phyloP scores from a whole-genome alignment of 2,797 vertebrate genomes.

The Iguana delicatissima region DNA sequence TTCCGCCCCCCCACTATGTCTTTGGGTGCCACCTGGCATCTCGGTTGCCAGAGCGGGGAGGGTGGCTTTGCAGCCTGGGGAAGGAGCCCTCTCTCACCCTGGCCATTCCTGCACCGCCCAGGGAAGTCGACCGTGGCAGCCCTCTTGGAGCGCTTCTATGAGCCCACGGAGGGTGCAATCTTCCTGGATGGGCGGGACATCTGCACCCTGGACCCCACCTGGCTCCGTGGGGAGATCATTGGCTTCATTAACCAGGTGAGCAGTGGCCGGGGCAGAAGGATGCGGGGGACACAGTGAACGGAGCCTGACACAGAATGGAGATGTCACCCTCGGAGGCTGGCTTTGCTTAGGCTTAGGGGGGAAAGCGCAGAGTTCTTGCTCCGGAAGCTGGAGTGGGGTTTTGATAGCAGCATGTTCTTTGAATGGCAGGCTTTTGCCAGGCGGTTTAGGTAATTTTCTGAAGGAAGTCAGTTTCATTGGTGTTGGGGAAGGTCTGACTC shows the following conservation, averaged over 20 bases:
- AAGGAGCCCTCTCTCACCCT: accelerated
- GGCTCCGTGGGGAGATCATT: slow-evolving; percentile 92
- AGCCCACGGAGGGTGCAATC: slow-evolving; percentile 86
- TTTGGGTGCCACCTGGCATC: too few species aligned
- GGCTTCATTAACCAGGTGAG: slow-evolving; percentile 97
- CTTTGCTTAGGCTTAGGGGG: not conserved
- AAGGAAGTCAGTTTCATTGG: not conserved
- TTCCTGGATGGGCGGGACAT: slow-evolving; percentile 90
- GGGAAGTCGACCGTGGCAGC: slow-evolving; percentile 95
- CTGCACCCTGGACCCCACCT: slow-evolving; percentile 89
- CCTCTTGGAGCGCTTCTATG: slow-evolving; percentile 94
- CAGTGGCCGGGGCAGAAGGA: not conserved
- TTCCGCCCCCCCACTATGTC: not conserved
- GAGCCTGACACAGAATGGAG: not conserved
- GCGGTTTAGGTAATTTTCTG: not conserved
- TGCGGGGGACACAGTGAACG: accelerated
- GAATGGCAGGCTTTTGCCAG: too few species aligned
- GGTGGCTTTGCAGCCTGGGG: too few species aligned
- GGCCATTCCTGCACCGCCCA: slow-evolving; percentile 53
- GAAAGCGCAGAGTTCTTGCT: not conserved
- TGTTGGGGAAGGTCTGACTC: too few species aligned
- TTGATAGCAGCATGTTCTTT: not conserved
- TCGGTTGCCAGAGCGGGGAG: not conserved
- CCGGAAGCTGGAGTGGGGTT: not conserved
- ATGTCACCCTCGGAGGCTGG: accelerated